phyloP scores from a whole-genome alignment of 2,113 vertebrate genomes.

The mouse (Mus musculus) region DNA sequence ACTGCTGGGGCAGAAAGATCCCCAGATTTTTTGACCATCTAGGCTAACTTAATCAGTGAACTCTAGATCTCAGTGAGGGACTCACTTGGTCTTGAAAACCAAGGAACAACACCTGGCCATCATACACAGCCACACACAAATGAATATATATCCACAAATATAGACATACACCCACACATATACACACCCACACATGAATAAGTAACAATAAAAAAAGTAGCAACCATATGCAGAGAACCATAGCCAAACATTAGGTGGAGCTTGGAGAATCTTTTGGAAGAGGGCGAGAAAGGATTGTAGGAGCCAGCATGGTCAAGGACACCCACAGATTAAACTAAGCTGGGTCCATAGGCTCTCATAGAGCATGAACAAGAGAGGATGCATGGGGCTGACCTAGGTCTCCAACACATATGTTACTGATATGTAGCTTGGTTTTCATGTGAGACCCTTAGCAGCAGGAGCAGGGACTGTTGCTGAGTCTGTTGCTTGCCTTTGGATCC shows the following conservation, averaged over 20 bases:
- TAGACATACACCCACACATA: too few species aligned
- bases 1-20: too few species aligned
- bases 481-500: not conserved
- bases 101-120: not conserved
- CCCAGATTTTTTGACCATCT: too few species aligned
- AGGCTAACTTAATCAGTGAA: not conserved
- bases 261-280: not conserved
- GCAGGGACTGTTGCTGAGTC: not conserved
- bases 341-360: not conserved
- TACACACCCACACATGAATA: not conserved
- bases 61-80: not conserved
- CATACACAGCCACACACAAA: not conserved
- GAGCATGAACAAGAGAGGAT: not conserved
- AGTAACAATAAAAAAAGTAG: not conserved
- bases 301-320: not conserved
- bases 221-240: not conserved
- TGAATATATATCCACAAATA: not conserved
- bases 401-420: not conserved
- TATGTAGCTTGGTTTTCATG: not conserved
- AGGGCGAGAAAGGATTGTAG: not conserved
- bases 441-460: not conserved
- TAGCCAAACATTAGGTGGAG: not conserved
- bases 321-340: not conserved
- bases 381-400: not conserved
- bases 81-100: not conserved